Conservation (phyloP, 2,888 invertebrate species). For the Pseudanteris insignis region DNA sequence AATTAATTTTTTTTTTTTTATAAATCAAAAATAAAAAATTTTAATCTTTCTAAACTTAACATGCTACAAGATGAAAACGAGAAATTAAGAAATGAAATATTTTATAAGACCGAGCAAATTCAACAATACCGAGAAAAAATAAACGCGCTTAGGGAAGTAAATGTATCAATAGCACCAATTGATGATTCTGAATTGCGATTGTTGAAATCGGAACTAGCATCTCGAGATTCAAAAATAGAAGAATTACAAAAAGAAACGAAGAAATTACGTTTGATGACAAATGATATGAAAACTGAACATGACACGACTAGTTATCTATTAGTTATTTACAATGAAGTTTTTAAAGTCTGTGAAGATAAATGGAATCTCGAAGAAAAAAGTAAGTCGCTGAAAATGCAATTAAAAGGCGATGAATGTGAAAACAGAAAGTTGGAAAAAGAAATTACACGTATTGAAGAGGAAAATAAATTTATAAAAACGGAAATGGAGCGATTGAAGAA, state of each 20-base stretch:
- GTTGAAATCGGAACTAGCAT: constrained; percentile 3
- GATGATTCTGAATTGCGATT: not conserved
- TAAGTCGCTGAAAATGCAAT: constrained; percentile 3
- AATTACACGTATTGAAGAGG: not conserved
- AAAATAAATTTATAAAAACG: constrained; percentile 4
- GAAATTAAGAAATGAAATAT: constrained; percentile 4
- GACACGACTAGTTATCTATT: constrained; percentile 1
- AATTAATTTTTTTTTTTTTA: too few species aligned
- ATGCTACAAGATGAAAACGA: constrained; percentile 12
- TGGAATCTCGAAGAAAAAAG: constrained; percentile 8
- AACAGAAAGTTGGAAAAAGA: constrained; percentile 13
- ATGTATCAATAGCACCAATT: not conserved
- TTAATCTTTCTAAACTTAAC: constrained; percentile 2
- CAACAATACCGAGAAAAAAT: constrained; percentile 1
- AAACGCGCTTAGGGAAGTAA: not conserved
- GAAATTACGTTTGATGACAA: not conserved
- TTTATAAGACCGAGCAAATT: not conserved
- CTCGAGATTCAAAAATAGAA: constrained; percentile 1
- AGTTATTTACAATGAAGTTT: constrained; percentile 7
- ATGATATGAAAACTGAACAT: constrained; percentile 2
- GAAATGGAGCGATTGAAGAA: constrained; percentile 2
- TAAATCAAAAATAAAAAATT: not conserved
- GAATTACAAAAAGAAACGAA: constrained; percentile 9
- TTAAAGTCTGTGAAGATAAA: constrained; percentile 6
- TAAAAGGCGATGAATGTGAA: constrained; percentile 7